phyloP scores from a whole-genome alignment of 2,888 invertebrate genomes.

The Lysandra coridon region DNA sequence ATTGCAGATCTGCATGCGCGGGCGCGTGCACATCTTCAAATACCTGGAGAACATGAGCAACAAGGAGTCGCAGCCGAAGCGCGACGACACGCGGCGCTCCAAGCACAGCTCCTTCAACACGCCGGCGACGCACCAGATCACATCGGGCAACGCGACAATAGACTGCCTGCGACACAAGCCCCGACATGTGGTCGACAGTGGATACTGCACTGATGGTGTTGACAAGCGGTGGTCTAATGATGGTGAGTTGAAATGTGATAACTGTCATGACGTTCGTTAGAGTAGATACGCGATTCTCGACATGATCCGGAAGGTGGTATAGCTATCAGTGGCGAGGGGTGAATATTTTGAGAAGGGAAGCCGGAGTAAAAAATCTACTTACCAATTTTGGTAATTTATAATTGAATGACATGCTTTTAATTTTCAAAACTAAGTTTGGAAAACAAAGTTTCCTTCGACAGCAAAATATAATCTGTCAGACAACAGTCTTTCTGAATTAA shows the following conservation, averaged over 20 bases:
- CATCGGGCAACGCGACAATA: slow-evolving; percentile 72
- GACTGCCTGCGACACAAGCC: slow-evolving; percentile 75
- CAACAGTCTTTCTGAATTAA: too few species aligned
- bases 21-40: slow-evolving; percentile 96
- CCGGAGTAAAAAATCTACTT: too few species aligned
- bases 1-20: slow-evolving; percentile 91
- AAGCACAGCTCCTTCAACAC: slow-evolving; percentile 69
- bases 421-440: too few species aligned
- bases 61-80: slow-evolving; percentile 80
- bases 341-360: too few species aligned
- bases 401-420: too few species aligned
- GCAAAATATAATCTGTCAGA: too few species aligned
- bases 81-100: slow-evolving; percentile 71
- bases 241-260: slow-evolving; percentile 61
- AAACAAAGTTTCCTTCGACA: too few species aligned
- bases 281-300: too few species aligned
- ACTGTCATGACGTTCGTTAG: too few species aligned
- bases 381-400: too few species aligned
- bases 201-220: slow-evolving; percentile 92
- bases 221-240: slow-evolving; percentile 94
- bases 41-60: slow-evolving; percentile 94
- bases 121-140: slow-evolving; percentile 64
- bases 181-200: slow-evolving; percentile 91
- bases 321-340: too few species aligned
- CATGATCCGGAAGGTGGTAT: too few species aligned